Evolutionary conservation across 2,797 vertebrate species (phyloP).

Genomic region (Sciurus vulgaris): DNA sequence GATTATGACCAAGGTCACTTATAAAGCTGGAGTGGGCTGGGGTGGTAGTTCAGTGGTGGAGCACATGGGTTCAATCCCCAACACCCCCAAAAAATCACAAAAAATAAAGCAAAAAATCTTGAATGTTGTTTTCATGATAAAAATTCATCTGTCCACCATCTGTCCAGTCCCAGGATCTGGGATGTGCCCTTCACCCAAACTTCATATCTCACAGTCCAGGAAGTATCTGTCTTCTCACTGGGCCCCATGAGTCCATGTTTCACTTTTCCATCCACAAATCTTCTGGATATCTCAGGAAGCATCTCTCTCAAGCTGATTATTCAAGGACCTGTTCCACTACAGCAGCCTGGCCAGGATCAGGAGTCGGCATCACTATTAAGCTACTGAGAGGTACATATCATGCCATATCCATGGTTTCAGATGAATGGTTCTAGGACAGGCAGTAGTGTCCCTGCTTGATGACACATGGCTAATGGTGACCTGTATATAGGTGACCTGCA

Average conservation of each 20-base stretch:
- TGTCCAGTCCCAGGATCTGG: slow-evolving; percentile 1
- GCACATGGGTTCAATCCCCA: neutral
- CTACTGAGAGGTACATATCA: neutral
- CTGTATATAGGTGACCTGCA: neutral
- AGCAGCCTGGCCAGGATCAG: neutral
- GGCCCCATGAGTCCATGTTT: neutral
- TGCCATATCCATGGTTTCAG: neutral
- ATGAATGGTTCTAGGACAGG: neutral
- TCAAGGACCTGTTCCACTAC: neutral
- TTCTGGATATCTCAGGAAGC: neutral
- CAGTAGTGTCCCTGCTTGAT: neutral
- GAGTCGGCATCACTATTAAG: neutral
- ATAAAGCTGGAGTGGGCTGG: neutral
- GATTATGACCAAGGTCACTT: neutral
- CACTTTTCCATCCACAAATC: neutral
- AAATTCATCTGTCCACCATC: neutral
- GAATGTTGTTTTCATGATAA: neutral
- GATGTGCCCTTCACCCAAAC: neutral
- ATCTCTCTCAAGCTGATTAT: neutral
- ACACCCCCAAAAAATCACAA: neutral
- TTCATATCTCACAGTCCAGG: neutral
- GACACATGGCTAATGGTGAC: neutral
- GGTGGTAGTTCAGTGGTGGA: neutral
- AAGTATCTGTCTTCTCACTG: neutral
- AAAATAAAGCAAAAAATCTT: neutral